Base-by-base conservation (phyloP, 2,797 vertebrate genomes). In the Enteromius unitaeniatus region DNA sequence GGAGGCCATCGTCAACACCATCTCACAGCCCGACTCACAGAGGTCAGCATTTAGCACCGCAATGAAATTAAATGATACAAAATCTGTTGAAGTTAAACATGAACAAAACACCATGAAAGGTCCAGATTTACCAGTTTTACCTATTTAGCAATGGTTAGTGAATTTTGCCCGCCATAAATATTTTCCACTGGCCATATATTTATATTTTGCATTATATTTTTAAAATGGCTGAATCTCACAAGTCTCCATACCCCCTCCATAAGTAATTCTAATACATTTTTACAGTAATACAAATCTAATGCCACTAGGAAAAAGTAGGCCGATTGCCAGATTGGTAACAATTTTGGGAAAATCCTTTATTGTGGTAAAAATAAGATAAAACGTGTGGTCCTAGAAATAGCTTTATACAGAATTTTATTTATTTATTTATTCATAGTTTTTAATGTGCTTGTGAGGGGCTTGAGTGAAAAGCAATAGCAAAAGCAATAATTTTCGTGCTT, bases 11-110 rank as follows among this genome's bases (percentile, higher is more conserved):
- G 98, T 99, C 90, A 99, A 99, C 69, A 97, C 97, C 90, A 97
- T 99, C 94, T 99, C 98, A 0, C 98, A 99, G 89, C 98, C 98
- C 0, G 98, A 99, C 91, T 98, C 98, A 75, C 98, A 99, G 91
- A 98, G 98, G 98, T 99, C 62, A 86, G 67, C 15, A 45, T 21
- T 21, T 9, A 74, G 15, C 51, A 9, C 14, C 11, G 6, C 26
- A 67, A 31, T 58, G 26, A 42, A 4, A n/a, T 40, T 1, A 21
- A 68, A 40, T 2, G 2, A n/a, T n/a, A 23, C 65, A 42, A 42
- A 68, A 68, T 10, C 65, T 13, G 2, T n/a, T 23, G 10, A 8
- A 3, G 37, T 19, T 65, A 26, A 45, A 26, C 5, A 7, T 40
- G 11, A 5, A 21, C 65, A 42, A 37, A 21, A n/a, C 21, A 69